These are phyloP conservation scores for Crepidodera aurea DNA, from an alignment of 2,888 invertebrate species.

Conservation along the genomic window DNA sequence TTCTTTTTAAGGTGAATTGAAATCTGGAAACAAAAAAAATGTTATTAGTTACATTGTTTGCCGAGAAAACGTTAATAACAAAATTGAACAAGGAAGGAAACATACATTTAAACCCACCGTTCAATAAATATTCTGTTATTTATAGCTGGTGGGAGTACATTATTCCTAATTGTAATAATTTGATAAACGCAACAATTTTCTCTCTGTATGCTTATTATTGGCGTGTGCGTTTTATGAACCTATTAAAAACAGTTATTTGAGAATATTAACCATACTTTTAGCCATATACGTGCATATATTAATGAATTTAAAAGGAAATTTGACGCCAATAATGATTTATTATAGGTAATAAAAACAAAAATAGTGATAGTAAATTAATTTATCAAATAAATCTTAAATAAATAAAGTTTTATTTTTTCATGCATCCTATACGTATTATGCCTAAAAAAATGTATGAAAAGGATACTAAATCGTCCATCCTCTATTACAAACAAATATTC, in stretches of 20 bases:
- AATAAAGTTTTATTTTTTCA: no score
- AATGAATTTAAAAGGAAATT: no score
- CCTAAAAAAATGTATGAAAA: no score
- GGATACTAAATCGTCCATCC: no score
- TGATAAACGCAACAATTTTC: slow-evolving; percentile 18
- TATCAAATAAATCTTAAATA: no score
- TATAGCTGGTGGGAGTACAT: slow-evolving; percentile 14
- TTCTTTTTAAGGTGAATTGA: slow-evolving; percentile 8
- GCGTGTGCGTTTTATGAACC: slow-evolving; percentile 13
- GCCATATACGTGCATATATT: not conserved
- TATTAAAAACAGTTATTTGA: slow-evolving; percentile 12
- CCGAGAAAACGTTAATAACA: not conserved
- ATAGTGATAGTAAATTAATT: no score
- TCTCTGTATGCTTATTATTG: not conserved
- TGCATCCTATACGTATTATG: no score
- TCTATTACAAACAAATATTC: no score
- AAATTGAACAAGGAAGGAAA: slow-evolving; percentile 4
- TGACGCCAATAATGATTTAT: no score
- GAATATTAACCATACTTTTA: slow-evolving; percentile 15
- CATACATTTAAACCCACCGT: slow-evolving; percentile 5
- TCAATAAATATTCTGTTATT: slow-evolving; percentile 9
- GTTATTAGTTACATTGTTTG: no score
- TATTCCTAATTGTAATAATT: slow-evolving; percentile 19
- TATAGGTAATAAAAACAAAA: no score
- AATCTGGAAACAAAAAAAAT: slow-evolving; percentile 20